These are phyloP conservation scores for Caenorhabditis sp. DNA, from an alignment of 2,888 invertebrate genomes.

Conservation along the genomic window DNA sequence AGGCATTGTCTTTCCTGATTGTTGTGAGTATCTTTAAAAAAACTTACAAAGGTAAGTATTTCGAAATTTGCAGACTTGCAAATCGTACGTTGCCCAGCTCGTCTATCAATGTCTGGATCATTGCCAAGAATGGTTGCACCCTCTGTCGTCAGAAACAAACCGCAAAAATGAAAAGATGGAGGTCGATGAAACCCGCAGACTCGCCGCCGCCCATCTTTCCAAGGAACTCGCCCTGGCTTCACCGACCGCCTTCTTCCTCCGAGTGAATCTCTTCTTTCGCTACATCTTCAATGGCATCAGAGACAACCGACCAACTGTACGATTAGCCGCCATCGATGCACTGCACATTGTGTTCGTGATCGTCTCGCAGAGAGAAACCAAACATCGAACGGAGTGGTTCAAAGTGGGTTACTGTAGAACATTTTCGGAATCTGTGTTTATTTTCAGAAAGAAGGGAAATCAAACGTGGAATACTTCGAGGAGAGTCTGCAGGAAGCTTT, in stretches of 20 bases:
- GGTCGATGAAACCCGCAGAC: conserved; percentile 40
- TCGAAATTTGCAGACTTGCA: conserved; percentile 85
- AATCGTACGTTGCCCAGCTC: conserved; percentile 95
- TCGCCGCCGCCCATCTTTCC: conserved; percentile 87
- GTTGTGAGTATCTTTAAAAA: conserved; percentile 85
- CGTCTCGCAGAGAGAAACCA: conserved; percentile 95
- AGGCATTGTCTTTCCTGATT: conserved; percentile 93
- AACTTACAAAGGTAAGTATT: too few species aligned
- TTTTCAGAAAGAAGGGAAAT: conserved; percentile 1
- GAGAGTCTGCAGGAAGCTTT: conserved; percentile 89
- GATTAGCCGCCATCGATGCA: conserved; percentile 95
- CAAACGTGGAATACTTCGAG: neutral
- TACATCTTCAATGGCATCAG: conserved; percentile 79
- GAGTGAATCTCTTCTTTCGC: conserved; percentile 85
- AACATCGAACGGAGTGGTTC: conserved; percentile 93
- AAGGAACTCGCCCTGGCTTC: conserved; percentile 95
- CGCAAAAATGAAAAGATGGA: neutral
- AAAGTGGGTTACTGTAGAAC: conserved; percentile 80
- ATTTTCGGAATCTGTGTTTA: neutral
- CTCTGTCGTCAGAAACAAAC: conserved; percentile 80
- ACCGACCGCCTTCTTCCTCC: conserved; percentile 93
- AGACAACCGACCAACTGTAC: conserved; percentile 87
- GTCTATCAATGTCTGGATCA: conserved; percentile 98
- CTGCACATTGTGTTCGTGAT: conserved; percentile 95
- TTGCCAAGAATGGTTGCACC: conserved; percentile 94